phyloP scores from a whole-genome alignment of 2,888 invertebrate species.

The Stenichneumon culpator region DNA sequence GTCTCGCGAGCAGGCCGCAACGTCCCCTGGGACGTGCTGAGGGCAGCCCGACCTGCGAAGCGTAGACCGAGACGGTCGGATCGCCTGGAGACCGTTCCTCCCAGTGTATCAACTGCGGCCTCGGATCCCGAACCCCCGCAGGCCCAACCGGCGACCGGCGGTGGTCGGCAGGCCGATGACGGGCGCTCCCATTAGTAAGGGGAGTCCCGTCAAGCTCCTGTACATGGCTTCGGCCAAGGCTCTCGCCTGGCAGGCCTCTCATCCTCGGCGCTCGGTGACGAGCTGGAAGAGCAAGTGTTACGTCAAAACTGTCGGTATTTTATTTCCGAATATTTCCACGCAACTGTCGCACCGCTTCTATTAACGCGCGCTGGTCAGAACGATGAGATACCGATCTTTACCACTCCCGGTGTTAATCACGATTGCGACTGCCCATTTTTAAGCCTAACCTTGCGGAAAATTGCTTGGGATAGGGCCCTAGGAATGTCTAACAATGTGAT shows the following conservation, averaged over 20 bases:
- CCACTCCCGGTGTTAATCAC: too few species aligned
- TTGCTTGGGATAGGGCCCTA: too few species aligned
- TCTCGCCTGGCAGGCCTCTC: background rate
- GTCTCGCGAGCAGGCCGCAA: background rate
- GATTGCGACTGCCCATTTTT: too few species aligned
- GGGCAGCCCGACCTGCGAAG: background rate
- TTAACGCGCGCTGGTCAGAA: too few species aligned
- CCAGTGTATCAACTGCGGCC: background rate
- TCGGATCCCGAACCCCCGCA: background rate
- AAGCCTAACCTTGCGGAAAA: too few species aligned
- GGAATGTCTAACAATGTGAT: too few species aligned
- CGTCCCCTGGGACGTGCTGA: constrained; percentile 5
- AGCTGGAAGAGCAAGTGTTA: background rate
- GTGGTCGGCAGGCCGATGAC: background rate
- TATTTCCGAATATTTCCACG: too few species aligned
- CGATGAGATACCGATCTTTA: too few species aligned
- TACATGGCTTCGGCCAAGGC: background rate
- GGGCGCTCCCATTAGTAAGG: background rate
- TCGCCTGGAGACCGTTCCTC: background rate
- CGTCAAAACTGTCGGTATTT: too few species aligned
- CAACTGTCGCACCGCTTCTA: too few species aligned
- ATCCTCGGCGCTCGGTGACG: background rate
- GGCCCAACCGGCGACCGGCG: background rate
- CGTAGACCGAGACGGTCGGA: background rate
- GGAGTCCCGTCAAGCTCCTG: background rate